phyloP scores from a whole-genome alignment of 1,140 invertebrate species.

The Magallana gigas region DNA sequence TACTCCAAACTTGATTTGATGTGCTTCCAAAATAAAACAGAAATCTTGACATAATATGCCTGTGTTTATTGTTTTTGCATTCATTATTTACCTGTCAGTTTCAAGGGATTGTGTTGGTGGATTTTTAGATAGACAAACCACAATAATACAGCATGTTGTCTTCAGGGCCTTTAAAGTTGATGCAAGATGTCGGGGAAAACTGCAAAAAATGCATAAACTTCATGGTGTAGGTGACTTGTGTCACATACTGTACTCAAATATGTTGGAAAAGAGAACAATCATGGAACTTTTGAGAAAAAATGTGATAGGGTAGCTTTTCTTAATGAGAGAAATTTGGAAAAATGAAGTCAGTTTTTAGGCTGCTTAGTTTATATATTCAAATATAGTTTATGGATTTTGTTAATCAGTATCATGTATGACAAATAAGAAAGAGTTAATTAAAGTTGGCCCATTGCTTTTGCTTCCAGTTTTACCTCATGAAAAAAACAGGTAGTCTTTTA shows the following conservation, averaged over 20 bases:
- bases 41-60: not conserved
- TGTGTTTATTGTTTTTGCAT: not conserved
- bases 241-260: not conserved
- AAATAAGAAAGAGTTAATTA: too few species aligned
- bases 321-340: too few species aligned
- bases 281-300: too few species aligned
- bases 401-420: too few species aligned
- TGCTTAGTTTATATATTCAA: too few species aligned
- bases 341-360: too few species aligned
- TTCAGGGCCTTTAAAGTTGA: not conserved
- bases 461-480: too few species aligned
- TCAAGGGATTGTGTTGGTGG: not conserved
- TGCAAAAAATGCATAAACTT: not conserved
- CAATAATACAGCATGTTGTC: not conserved
- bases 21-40: conserved; percentile 11
- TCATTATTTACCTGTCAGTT: not conserved
- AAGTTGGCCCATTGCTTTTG: too few species aligned
- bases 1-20: not conserved
- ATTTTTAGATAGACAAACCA: not conserved
- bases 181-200: not conserved
- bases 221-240: not conserved
- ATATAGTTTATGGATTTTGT: too few species aligned
- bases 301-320: too few species aligned
- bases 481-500: too few species aligned
- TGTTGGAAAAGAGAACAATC: too few species aligned